Conservation (phyloP, 37 sponge, comb jelly and placozoan species). For the Mnemiopsis leidyi region DNA sequence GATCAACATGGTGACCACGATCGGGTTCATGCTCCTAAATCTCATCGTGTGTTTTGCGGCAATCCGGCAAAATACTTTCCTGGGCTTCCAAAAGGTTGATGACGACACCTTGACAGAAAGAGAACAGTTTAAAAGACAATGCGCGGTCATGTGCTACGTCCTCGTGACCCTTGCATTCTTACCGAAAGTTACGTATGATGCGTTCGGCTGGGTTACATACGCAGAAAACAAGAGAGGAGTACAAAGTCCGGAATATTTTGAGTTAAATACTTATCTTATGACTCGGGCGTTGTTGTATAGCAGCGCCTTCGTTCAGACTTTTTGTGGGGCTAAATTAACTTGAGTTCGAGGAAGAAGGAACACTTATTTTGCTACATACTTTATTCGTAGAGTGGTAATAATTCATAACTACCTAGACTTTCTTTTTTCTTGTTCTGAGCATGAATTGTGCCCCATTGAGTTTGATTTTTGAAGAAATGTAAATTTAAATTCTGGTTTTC, state of each 20-base stretch:
- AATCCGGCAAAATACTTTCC: background rate
- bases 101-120: background rate
- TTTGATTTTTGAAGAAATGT: no score
- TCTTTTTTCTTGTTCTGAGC: no score
- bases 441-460: no score
- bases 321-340: background rate
- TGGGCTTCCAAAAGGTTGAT: background rate
- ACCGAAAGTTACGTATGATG: slow-evolving; percentile 1
- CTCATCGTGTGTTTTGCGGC: background rate
- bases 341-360: no score
- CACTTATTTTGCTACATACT: no score
- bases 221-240: background rate
- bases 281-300: background rate
- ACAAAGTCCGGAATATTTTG: background rate
- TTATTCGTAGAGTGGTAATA: no score
- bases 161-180: background rate
- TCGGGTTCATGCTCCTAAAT: slow-evolving; percentile 17
- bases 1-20: background rate
- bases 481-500: no score
- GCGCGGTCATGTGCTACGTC: background rate
- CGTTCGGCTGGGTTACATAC: background rate
- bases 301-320: background rate
- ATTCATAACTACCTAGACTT: no score
- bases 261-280: background rate
- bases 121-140: background rate